Evolutionary conservation across 2,113 vertebrate species (phyloP), one percentile per base, ranked within the genome.

Genomic region (Poeciliopsis turrubarensis): DNA sequence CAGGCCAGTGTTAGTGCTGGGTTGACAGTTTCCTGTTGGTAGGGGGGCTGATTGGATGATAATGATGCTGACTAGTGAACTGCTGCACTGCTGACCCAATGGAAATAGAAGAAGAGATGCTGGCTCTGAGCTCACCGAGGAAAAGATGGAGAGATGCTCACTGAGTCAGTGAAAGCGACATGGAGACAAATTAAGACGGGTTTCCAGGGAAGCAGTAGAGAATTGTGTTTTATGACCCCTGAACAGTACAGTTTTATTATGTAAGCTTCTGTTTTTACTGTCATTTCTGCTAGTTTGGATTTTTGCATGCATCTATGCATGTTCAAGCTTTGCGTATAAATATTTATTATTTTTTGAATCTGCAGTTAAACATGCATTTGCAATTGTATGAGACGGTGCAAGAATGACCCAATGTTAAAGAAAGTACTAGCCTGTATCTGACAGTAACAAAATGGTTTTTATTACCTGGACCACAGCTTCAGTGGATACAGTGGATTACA

Each of bases 11-110:
- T 89, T 91, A 90, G 79, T 91, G 91, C 91, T 91, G 90, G 82
- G 80, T 87, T 92, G 91, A 92, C 89, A 91, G 87, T 90, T 92
- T 91, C 79, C 75, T 86, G 77, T 88, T 89, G 81, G 77, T 84
- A 81, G 70, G 61, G 79, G 77, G 87, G 84, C 84, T 90, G 89
- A 91, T 92, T 92, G 90, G 87, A 87, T 17, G 80, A 92, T 91
- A 92, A 91, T 92, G 87, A 90, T 89, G 84, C 87, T 89, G 87
- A 92, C 89, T 86, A 85, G 81, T 83, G 77, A 89, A 91, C 77
- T 83, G 76, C 75, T 26, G 79, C 81, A 87, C 82, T 90, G 89
- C 87, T 90, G 88, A 92, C 87, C 87, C 86, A 88, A 87, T 83
- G 81, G 79, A 92, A 91, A 81, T 51, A 41, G 57, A 78, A 69